Conservation (phyloP, 2,113 vertebrate genomes). For the Paratilapia polleni region DNA sequence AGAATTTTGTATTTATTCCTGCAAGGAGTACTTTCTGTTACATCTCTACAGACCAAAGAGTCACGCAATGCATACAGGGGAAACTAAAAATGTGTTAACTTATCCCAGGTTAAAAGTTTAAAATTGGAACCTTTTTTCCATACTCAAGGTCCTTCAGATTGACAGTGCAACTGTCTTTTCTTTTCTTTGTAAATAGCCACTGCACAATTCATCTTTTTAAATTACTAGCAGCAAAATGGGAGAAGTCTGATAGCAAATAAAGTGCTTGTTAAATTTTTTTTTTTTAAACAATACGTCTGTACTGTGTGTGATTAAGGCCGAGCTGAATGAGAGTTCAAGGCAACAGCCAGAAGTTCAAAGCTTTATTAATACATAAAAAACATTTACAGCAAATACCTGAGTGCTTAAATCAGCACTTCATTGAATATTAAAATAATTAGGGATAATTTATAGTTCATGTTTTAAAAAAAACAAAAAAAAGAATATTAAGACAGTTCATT, state of each 20-base stretch:
- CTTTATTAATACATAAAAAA: conserved; percentile 71
- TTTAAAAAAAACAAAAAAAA: conserved; percentile 14
- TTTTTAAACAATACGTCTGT: neutral
- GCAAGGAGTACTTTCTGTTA: conserved; percentile 43
- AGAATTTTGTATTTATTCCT: conserved; percentile 71
- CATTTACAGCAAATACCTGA: conserved; percentile 58
- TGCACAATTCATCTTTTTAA: neutral
- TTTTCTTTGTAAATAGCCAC: conserved; percentile 10
- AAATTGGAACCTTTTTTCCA: neutral
- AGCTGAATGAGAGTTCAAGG: neutral
- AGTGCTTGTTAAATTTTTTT: conserved; percentile 26
- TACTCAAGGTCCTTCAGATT: neutral
- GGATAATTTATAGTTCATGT: conserved; percentile 28
- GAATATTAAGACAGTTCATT: neutral
- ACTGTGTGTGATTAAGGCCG: neutral
- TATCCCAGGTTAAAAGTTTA: neutral
- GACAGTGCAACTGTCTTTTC: neutral
- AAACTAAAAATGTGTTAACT: neutral
- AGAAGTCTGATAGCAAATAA: neutral
- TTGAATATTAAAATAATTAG: conserved; percentile 59
- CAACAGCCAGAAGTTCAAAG: conserved; percentile 30
- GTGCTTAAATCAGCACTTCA: conserved; percentile 40
- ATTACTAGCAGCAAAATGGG: conserved; percentile 15
- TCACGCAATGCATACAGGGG: neutral
- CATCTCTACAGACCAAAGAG: conserved; percentile 57